Conservation (phyloP, 2,113 vertebrate species). For the Chiloscyllium plagiosum region DNA sequence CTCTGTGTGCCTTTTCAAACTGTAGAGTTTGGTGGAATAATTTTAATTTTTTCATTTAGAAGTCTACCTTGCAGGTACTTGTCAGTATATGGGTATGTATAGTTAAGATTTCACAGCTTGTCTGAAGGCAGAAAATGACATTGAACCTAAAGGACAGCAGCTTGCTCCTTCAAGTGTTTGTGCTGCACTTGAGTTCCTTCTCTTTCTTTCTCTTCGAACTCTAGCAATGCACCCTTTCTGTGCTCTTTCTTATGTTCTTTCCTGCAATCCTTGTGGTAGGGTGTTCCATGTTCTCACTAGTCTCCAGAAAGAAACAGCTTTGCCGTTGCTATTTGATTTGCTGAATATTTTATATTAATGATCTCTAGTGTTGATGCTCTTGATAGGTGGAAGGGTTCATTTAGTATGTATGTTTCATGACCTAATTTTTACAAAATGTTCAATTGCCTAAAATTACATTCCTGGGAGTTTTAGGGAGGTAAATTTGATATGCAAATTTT, state of each 20-base stretch:
- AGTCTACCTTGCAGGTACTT: constrained; percentile 9
- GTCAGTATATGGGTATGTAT: constrained; percentile 20
- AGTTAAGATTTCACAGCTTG: background rate
- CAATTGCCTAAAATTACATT: background rate
- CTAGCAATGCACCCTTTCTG: background rate
- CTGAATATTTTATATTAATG: background rate
- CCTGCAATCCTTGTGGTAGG: background rate
- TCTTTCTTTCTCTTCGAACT: background rate
- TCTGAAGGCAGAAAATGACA: background rate
- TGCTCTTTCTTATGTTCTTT: background rate
- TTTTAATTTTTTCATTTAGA: constrained; percentile 27
- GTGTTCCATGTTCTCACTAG: background rate
- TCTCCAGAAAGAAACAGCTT: background rate
- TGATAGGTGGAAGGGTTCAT: background rate
- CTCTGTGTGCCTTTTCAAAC: constrained; percentile 5
- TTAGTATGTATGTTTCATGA: background rate
- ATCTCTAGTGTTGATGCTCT: background rate
- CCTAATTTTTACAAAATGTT: background rate
- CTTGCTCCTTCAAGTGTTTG: background rate
- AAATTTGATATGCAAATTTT: background rate
- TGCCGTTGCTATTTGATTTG: background rate
- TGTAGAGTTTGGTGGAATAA: constrained; percentile 2
- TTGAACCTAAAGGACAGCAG: background rate
- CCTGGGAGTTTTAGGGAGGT: background rate
- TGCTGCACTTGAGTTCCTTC: background rate